Evolutionary conservation across 2,888 invertebrate genomes (phyloP), one percentile per base, ranked within the genome.

Genomic region (Aleiodes leptofemur): DNA sequence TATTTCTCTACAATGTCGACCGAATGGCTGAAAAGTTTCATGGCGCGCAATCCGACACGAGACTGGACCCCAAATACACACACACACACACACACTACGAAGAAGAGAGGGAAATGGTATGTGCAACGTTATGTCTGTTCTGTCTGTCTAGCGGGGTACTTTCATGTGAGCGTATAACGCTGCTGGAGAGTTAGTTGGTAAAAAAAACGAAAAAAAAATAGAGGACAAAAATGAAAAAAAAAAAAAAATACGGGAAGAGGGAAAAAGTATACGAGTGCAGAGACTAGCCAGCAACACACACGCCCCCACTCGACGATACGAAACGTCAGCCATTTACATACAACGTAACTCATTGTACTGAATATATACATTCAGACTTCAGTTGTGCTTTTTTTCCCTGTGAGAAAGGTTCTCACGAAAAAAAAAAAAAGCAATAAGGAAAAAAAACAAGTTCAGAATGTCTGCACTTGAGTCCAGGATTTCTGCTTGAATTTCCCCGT

Each of bases 1-100:
- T 77, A 74, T 74, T 77, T 77, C 23, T 72, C 71, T 53, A 74
- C 74, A 48, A 59, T 73, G 51, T 68, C 72, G 57, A 74, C 77
- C 74, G 56, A 43, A 55, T 68, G 68, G 68, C 59, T 68, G 66
- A 73, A 73, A 73, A 73, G 68, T 73, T 73, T 69, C 53, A 51
- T 61, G 61, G 70, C 70, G 48, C 16, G 70, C 55, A 56, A 23
- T 55, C 43, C 72, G 64, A 64, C 64, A 72, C 61, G 48, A 51
- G 48, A 61, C 43, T 43, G 43, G 43, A 43, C 43, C 61, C 31
- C 1, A 72, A 50, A 38, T 38, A 34, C 31, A 29, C 31, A 34
- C 31, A 34, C 23, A 23, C 2, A 23, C 23, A 23, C 23, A 23
- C 23, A 23, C 23, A 23, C 23, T 23, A 23, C 2, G 31, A 14